Percentiles rank a stretch among this genome's conserved stretches.
Conservation (phyloP, 2,797 vertebrate species). For the Myiothlypis chrysogaster region DNA sequence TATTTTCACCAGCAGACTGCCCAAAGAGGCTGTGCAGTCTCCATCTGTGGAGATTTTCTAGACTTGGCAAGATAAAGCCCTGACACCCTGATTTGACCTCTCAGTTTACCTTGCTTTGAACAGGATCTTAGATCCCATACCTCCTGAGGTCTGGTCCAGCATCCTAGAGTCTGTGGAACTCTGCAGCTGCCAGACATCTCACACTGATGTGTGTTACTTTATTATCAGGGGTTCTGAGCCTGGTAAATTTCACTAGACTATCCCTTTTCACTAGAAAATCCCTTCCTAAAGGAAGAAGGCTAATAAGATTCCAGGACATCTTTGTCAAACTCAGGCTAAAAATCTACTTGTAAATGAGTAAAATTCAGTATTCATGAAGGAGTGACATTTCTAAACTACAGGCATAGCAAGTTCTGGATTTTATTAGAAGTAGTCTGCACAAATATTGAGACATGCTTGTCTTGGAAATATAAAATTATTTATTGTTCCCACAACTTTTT, state of each 20-base stretch:
- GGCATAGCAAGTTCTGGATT: background rate
- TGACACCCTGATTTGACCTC: background rate
- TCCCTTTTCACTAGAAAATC: background rate
- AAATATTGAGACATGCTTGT: constrained; percentile 1
- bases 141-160: background rate
- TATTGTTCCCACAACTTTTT: background rate
- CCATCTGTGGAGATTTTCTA: background rate
- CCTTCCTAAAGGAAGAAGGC: background rate
- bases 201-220: background rate
- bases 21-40: background rate
- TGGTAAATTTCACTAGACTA: background rate
- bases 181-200: background rate
- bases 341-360: background rate
- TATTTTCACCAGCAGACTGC: background rate
- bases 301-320: background rate
- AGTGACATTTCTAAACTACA: background rate
- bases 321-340: background rate
- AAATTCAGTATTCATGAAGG: background rate
- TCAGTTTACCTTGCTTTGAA: background rate
- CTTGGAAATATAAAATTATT: background rate
- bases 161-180: background rate
- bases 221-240: background rate
- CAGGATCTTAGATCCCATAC: background rate
- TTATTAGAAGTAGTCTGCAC: background rate
- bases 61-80: background rate